phyloP scores from a whole-genome alignment of 2,113 vertebrate species.

The Periophthalmodon schlosseri region DNA sequence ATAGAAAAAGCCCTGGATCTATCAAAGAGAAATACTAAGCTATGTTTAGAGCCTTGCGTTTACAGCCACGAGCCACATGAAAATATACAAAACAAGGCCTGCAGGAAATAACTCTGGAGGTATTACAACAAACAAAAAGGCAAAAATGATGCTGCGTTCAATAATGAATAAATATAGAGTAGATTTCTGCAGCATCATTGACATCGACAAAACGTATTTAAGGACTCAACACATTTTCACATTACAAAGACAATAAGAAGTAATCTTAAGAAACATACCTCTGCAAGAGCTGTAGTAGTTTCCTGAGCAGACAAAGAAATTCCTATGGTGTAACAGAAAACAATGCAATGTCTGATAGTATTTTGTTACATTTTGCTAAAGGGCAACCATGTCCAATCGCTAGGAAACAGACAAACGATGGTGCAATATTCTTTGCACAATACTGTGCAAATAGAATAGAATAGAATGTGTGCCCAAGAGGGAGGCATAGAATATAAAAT shows the following conservation, averaged over 20 bases:
- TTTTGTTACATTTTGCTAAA: conserved; percentile 15
- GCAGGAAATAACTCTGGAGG: conserved; percentile 10
- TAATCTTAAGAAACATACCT: background rate
- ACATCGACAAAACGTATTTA: background rate
- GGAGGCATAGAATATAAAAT: conserved; percentile 47
- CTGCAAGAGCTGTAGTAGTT: background rate
- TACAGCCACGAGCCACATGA: background rate
- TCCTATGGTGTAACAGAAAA: background rate
- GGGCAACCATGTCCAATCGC: conserved; percentile 18
- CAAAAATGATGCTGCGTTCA: conserved; percentile 8
- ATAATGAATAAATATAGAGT: background rate
- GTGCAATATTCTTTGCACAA: conserved; percentile 43
- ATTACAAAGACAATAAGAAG: background rate
- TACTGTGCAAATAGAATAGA: conserved; percentile 32
- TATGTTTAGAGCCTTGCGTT: conserved; percentile 23
- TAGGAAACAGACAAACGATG: conserved; percentile 17
- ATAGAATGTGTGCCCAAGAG: conserved; percentile 15
- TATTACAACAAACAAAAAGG: conserved; percentile 34
- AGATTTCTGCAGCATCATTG: conserved; percentile 5
- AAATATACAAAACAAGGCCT: conserved; percentile 19
- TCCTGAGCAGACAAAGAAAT: background rate
- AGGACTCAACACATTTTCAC: background rate
- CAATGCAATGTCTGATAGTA: conserved; percentile 9
- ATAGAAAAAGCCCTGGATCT: conserved; percentile 38
- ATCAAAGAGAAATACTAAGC: conserved; percentile 38